Percentiles rank a stretch among this genome's conserved stretches.
Evolutionary conservation across 2,113 vertebrate species (phyloP).

Genomic region (Montifringilla adamsi): DNA sequence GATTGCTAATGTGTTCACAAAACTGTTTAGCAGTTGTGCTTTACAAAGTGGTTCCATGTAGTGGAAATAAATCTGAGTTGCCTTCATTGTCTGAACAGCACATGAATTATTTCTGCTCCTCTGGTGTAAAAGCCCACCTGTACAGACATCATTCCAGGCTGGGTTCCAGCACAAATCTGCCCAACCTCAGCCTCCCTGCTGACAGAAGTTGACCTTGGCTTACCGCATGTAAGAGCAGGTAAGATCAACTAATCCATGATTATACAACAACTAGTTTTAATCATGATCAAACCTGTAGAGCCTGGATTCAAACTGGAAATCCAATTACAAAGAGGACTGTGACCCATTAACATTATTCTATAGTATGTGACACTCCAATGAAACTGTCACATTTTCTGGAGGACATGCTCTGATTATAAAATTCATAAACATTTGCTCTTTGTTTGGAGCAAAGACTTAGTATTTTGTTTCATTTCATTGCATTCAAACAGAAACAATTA

Average conservation of each 20-base stretch:
- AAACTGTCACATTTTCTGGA: neutral
- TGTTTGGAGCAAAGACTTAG: neutral
- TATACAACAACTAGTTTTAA: neutral
- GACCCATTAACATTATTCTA: neutral
- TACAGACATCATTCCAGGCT: neutral
- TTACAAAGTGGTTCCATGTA: neutral
- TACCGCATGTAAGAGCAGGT: neutral
- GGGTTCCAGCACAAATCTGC: neutral
- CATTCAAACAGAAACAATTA: conserved; percentile 35
- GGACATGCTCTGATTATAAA: conserved; percentile 15
- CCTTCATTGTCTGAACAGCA: neutral
- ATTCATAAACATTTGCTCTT: conserved; percentile 47
- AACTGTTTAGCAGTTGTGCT: neutral
- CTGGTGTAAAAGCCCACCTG: neutral
- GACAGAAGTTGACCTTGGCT: neutral
- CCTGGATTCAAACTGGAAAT: neutral
- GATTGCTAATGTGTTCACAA: neutral
- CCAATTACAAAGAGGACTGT: neutral
- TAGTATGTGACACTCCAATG: neutral
- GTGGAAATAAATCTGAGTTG: neutral
- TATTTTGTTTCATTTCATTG: conserved; percentile 6
- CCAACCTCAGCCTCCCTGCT: neutral
- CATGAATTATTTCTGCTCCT: neutral
- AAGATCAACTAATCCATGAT: neutral
- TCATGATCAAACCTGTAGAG: neutral